phyloP scores from a whole-genome alignment of 1,140 invertebrate species.

The Lepidurus packardi region DNA sequence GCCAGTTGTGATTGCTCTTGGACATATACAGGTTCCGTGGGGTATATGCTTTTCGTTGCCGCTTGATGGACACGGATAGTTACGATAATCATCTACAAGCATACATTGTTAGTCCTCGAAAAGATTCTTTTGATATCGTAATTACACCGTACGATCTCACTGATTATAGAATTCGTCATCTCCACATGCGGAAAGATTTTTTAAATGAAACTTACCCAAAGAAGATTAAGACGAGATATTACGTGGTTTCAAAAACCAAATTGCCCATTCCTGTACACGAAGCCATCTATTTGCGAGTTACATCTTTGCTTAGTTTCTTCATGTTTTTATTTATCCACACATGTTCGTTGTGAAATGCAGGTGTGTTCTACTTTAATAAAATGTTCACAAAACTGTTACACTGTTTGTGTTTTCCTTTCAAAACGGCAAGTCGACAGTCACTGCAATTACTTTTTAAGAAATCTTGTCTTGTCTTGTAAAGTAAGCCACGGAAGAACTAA shows the following conservation, averaged over 20 bases:
- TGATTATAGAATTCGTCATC: background rate
- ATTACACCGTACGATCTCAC: background rate
- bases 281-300: background rate
- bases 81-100: background rate
- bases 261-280: background rate
- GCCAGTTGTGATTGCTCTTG: background rate
- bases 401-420: too few relatives aligned
- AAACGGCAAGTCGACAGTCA: too few relatives aligned
- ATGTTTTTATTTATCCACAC: background rate
- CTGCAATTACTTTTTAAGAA: too few relatives aligned
- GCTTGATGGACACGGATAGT: background rate
- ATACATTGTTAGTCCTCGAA: background rate
- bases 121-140: background rate
- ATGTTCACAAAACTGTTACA: too few relatives aligned
- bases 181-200: background rate
- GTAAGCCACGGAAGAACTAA: too few relatives aligned
- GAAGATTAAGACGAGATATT: background rate
- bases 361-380: background rate
- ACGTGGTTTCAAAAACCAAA: background rate
- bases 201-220: background rate
- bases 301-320: background rate
- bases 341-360: background rate
- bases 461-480: too few relatives aligned
- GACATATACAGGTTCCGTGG: background rate
- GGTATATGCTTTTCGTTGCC: background rate